Conservation (phyloP, 92 coral and sea anemone species). For the Zoanthus solanderi region DNA sequence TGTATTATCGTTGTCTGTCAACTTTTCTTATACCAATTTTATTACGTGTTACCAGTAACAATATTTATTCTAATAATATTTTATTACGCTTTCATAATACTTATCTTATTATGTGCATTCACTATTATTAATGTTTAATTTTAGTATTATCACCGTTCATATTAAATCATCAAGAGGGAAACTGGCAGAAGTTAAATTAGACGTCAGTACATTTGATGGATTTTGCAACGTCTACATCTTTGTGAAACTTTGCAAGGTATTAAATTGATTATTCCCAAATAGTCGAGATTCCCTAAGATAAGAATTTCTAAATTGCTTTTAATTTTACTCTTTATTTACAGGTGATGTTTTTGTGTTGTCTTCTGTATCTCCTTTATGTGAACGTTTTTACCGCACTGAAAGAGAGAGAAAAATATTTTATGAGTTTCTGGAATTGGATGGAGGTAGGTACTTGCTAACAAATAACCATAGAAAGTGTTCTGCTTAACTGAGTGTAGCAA, state of each 20-base stretch:
- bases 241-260: neutral
- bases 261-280: neutral
- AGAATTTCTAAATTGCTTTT: neutral
- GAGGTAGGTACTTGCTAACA: conserved; percentile 52
- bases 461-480: too few species aligned
- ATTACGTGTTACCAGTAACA: too few species aligned
- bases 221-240: neutral
- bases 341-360: conserved; percentile 64
- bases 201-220: neutral
- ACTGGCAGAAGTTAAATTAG: neutral
- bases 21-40: too few species aligned
- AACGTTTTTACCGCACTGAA: conserved; percentile 55
- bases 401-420: conserved; percentile 63
- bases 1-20: too few species aligned
- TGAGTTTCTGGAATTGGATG: conserved; percentile 55
- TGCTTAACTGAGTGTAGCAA: too few species aligned
- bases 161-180: neutral
- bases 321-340: conserved; percentile 32
- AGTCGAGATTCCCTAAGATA: neutral
- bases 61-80: too few species aligned
- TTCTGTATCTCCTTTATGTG: conserved; percentile 63
- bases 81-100: too few species aligned
- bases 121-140: neutral
- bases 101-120: neutral
- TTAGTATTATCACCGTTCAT: neutral